These are phyloP conservation scores for Aphelenchoides fujianensis DNA, from an alignment of 1,140 invertebrate genomes.

Conservation along the genomic window DNA sequence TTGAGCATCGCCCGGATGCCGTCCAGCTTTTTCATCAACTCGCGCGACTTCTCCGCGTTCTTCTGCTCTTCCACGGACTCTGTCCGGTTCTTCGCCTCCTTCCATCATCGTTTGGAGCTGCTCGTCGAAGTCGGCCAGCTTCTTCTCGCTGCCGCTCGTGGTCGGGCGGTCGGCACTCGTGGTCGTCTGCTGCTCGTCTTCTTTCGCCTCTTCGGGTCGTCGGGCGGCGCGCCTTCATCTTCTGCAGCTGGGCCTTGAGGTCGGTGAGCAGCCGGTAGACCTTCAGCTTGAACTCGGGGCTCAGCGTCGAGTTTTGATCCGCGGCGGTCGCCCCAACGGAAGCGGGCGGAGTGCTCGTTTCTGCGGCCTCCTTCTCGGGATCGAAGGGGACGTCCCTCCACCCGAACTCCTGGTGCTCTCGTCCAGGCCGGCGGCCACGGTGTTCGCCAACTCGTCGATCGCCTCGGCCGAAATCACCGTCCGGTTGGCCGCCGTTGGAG, in stretches of 20 bases:
- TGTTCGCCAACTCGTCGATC: background rate
- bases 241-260: conserved; percentile 8
- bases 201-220: background rate
- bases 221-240: conserved; percentile 8
- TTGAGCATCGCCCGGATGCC: background rate
- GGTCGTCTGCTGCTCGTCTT: background rate
- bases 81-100: background rate
- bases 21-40: conserved; percentile 6
- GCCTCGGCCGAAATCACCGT: background rate
- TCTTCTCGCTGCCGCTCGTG: background rate
- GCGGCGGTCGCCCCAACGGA: background rate
- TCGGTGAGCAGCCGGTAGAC: background rate
- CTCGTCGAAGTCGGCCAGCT: background rate
- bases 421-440: background rate
- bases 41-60: background rate
- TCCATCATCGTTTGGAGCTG: background rate
- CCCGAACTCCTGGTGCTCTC: background rate
- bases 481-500: background rate
- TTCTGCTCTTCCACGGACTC: background rate
- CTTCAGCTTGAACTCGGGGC: conserved; percentile 1
- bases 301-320: background rate
- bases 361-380: background rate
- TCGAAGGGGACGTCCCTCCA: background rate
- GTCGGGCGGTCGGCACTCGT: background rate
- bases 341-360: background rate